phyloP scores from a whole-genome alignment of 2,113 vertebrate genomes.

The Sylvietta virens region DNA sequence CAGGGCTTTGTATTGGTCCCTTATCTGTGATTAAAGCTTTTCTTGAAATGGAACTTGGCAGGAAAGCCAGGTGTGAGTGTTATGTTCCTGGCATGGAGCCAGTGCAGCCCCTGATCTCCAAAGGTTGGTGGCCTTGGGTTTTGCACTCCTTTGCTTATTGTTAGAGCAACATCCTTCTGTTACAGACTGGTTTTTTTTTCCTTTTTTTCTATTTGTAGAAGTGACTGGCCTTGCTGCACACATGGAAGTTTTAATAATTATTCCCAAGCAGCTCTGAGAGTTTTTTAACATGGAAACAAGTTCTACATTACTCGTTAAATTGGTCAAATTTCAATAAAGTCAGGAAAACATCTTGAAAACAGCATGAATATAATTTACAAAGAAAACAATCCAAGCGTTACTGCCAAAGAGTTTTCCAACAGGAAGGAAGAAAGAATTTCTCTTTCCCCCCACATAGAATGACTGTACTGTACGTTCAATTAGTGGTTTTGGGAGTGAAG shows the following conservation, averaged over 20 bases:
- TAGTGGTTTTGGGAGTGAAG: constrained; percentile 69
- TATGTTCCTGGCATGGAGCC: background rate
- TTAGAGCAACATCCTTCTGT: constrained; percentile 63
- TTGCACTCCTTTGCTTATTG: constrained; percentile 37
- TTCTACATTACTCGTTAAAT: constrained; percentile 81
- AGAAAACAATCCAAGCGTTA: constrained; percentile 82
- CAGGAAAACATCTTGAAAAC: constrained; percentile 84
- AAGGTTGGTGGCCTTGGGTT: constrained; percentile 37
- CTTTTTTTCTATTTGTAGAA: constrained; percentile 5
- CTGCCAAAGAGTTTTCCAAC: constrained; percentile 82
- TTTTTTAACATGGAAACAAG: constrained; percentile 78
- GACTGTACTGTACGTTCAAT: constrained; percentile 74
- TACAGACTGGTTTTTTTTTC: background rate
- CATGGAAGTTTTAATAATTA: constrained; percentile 79
- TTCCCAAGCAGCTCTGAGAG: constrained; percentile 76
- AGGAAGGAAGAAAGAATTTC: constrained; percentile 81
- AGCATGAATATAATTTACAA: constrained; percentile 83
- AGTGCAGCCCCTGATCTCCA: background rate
- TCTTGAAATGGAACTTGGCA: background rate
- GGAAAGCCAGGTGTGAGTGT: constrained; percentile 28
- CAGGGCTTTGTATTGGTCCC: constrained; percentile 32
- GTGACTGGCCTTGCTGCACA: constrained; percentile 70
- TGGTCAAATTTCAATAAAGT: constrained; percentile 81
- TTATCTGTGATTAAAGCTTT: constrained; percentile 30
- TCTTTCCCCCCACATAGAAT: constrained; percentile 71